phyloP scores from a whole-genome alignment of 2,797 vertebrate genomes.

The Oryzias dopingdopingensis region DNA sequence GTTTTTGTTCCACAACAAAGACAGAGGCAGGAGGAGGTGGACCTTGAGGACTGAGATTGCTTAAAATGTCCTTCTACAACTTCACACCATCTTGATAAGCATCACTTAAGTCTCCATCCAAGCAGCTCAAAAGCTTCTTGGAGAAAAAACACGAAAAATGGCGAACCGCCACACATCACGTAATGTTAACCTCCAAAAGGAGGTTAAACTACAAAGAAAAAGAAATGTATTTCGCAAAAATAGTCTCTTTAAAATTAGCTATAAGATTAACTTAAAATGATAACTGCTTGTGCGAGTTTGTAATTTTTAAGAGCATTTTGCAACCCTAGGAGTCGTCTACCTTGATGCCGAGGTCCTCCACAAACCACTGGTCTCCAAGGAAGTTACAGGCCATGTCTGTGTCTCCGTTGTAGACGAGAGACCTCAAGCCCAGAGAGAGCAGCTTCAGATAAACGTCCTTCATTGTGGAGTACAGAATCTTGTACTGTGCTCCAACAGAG shows the following conservation, averaged over 20 bases:
- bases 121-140: no score
- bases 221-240: no score
- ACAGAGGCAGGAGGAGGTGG: no score
- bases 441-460: conserved; percentile 74
- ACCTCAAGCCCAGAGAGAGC: conserved; percentile 67
- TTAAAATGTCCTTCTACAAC: background rate
- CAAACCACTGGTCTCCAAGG: conserved; percentile 82
- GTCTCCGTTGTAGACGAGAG: conserved; percentile 81
- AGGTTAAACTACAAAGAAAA: no score
- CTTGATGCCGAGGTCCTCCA: conserved; percentile 72
- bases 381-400: conserved; percentile 85
- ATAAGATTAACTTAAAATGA: background rate
- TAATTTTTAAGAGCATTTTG: background rate
- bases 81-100: background rate
- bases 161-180: no score
- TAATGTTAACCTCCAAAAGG: no score
- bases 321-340: conserved; percentile 38
- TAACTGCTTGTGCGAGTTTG: background rate
- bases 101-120: no score
- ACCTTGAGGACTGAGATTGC: no score
- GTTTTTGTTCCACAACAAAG: no score
- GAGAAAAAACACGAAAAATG: no score
- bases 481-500: conserved; percentile 56
- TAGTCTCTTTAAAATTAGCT: no score
- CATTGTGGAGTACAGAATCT: conserved; percentile 59